These are phyloP conservation scores for Dicyrtoma fusca DNA, from an alignment of 2,888 invertebrate species.

Conservation along the genomic window DNA sequence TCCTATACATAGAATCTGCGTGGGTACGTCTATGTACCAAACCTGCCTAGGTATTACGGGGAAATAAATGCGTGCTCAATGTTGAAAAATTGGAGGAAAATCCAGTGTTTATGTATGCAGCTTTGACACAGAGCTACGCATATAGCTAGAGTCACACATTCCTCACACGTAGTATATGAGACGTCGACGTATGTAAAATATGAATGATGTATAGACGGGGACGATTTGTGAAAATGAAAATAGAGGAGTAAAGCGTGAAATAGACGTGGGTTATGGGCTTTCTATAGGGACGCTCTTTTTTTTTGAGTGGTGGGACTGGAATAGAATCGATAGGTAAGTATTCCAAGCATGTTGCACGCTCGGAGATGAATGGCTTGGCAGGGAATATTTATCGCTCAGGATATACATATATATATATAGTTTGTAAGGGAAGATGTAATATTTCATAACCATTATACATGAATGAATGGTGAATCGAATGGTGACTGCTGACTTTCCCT, in stretches of 20 bases:
- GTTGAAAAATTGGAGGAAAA: too few relatives aligned
- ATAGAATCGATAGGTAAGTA: conserved; percentile 32
- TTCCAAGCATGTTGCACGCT: conserved; percentile 34
- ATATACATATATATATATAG: conserved; percentile 8
- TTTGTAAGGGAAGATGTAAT: conserved; percentile 15
- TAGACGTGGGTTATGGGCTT: background rate
- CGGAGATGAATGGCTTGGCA: conserved; percentile 35
- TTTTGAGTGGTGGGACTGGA: conserved; percentile 27
- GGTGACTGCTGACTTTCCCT: too few relatives aligned
- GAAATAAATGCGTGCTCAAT: too few relatives aligned
- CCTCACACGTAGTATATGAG: too few relatives aligned
- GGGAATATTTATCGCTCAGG: conserved; percentile 32
- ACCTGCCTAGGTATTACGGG: too few relatives aligned
- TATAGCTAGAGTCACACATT: background rate
- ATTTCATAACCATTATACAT: conserved; percentile 17
- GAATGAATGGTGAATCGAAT: too few relatives aligned
- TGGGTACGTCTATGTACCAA: too few relatives aligned
- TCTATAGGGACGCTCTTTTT: too few relatives aligned
- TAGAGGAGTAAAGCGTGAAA: too few relatives aligned
- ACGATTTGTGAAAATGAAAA: background rate
- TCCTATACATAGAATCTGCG: too few relatives aligned
- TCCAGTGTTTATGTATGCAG: background rate
- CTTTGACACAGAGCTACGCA: background rate
- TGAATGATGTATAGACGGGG: background rate
- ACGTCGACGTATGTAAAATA: background rate